Evolutionary conservation across 2,113 vertebrate genomes (phyloP).

Genomic region (Deroptyus accipitrinus): DNA sequence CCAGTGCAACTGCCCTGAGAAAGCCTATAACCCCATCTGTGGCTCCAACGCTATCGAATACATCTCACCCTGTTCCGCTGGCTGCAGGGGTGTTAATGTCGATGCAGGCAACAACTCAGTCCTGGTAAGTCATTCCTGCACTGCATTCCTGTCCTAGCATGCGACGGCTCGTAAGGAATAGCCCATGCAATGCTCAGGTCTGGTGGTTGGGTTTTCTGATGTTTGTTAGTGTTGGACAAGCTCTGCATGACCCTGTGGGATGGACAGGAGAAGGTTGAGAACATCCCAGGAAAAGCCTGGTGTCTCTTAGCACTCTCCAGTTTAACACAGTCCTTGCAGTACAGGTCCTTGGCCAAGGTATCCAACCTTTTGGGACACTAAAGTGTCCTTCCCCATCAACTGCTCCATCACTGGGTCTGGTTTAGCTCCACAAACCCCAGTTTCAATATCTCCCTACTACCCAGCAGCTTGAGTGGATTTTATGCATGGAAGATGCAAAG

Average conservation of each 20-base stretch:
- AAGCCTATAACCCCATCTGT: constrained; percentile 83
- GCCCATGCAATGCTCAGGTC: rapidly evolving
- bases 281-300: not conserved
- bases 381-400: not conserved
- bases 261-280: not conserved
- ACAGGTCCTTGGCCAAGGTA: not conserved
- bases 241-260: not conserved
- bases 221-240: rapidly evolving
- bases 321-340: not conserved
- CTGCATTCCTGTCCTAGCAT: not conserved
- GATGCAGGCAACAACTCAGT: not conserved
- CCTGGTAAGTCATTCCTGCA: constrained; percentile 20
- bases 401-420: not conserved
- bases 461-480: not conserved
- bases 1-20: constrained; percentile 71
- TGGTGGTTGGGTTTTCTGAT: not conserved
- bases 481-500: not conserved
- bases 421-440: not conserved
- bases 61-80: constrained; percentile 82
- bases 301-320: not conserved
- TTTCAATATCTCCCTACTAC: not conserved
- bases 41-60: constrained; percentile 78
- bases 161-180: not conserved
- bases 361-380: not conserved
- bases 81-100: constrained; percentile 43